phyloP scores from a whole-genome alignment of 2,888 invertebrate species.

The Pandemis heparana region DNA sequence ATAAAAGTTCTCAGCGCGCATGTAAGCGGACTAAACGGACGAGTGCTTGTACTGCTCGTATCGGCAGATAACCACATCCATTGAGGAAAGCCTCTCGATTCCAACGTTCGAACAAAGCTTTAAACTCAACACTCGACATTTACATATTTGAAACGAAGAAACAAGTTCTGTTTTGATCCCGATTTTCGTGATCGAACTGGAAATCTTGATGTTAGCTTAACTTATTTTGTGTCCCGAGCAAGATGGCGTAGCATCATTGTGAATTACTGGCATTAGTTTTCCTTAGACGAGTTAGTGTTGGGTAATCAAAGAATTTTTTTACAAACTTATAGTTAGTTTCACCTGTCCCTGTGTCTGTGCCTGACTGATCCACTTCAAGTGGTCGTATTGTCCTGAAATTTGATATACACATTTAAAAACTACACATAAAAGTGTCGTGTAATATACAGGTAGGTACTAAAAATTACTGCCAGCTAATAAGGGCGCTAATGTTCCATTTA shows the following conservation, averaged over 20 bases:
- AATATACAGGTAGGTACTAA: too few species aligned
- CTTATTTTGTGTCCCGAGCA: not conserved
- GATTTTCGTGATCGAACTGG: slow-evolving; percentile 10
- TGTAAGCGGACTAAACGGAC: slow-evolving; percentile 41
- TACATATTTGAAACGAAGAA: slow-evolving; percentile 28
- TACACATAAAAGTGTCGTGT: too few species aligned
- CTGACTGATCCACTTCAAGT: too few species aligned
- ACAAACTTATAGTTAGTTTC: too few species aligned
- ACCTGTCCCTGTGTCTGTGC: too few species aligned
- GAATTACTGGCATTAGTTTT: not conserved
- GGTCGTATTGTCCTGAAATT: too few species aligned
- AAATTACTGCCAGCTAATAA: too few species aligned
- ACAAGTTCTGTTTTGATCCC: slow-evolving; percentile 12
- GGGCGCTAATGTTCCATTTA: too few species aligned
- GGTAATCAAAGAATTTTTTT: not conserved
- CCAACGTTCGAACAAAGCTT: slow-evolving; percentile 61
- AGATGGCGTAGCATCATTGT: not conserved
- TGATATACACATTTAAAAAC: too few species aligned
- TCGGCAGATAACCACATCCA: slow-evolving; percentile 57
- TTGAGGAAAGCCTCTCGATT: slow-evolving; percentile 67
- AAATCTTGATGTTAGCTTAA: not conserved
- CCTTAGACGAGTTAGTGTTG: not conserved
- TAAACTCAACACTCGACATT: slow-evolving; percentile 49
- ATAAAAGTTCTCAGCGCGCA: not conserved
- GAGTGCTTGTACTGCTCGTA: slow-evolving; percentile 54